Percentiles rank a stretch among this genome's conserved stretches.
Evolutionary conservation across 2,797 vertebrate genomes (phyloP).

Genomic region (Ciconia nigra): DNA sequence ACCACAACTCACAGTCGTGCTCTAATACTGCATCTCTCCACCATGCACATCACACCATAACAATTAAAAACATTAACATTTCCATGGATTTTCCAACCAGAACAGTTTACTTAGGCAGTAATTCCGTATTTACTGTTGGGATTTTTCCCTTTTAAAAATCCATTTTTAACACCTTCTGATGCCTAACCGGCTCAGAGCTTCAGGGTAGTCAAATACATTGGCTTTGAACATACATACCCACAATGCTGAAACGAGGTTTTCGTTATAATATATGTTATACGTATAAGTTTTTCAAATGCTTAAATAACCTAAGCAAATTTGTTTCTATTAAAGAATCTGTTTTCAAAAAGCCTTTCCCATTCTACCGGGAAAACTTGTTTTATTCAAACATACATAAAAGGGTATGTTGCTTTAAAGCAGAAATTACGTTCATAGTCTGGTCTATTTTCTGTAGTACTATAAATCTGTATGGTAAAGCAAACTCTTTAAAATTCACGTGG

Average conservation of each 20-base stretch:
- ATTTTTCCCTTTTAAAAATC: not conserved
- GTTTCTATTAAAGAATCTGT: not conserved
- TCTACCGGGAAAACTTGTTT: not conserved
- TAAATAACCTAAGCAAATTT: not conserved
- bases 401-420: not conserved
- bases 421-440: not conserved
- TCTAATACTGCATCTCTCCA: not conserved
- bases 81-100: not conserved
- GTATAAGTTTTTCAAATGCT: not conserved
- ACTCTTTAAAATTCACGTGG: not conserved
- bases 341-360: not conserved
- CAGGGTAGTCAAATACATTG: not conserved
- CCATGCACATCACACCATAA: rapidly evolving
- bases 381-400: not conserved
- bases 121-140: rapidly evolving
- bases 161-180: not conserved
- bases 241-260: rapidly evolving
- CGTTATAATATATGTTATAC: not conserved
- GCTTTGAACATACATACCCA: not conserved
- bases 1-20: rapidly evolving
- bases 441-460: not conserved
- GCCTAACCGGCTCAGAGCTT: not conserved
- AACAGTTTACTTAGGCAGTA: not conserved
- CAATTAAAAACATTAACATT: not conserved
- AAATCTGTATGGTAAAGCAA: not conserved